Evolutionary conservation across 2,113 vertebrate genomes (phyloP), one percentile per base, ranked within the genome.

Genomic region (Hyperopisus bebe): DNA sequence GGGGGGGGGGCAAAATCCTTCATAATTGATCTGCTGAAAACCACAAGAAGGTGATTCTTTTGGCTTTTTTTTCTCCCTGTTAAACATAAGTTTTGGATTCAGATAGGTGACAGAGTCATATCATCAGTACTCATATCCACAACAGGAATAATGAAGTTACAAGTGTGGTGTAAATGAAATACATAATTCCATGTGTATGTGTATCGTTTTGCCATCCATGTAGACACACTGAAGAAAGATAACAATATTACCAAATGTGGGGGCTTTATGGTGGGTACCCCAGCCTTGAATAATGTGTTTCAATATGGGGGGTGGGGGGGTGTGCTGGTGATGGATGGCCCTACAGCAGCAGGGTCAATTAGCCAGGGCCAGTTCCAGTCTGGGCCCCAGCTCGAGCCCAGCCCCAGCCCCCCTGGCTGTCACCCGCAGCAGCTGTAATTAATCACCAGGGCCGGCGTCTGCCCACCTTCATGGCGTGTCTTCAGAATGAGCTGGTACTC

Each of bases 261-360:
- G 31, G 39, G 87, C 42, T 47, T 42, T 35, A 90, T 90, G 93
- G 92, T 92, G 93, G 92, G 94, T 95, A 95, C 95, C 94, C 94
- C 93, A 94, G 92, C 90, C 93, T 93, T 94, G 93, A 94, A 94
- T 95, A 95, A 95, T 94, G 93, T 92, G 94, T 92, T 93, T 95
- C 93, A 94, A 31, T 94, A 91, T 89, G 82, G 39, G 24, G 82
- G 42, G 39, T 44, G 77, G 35, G 77, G 48, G 92, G 93, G 93
- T 9, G 92, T 92, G 92, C 86, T 85, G 58, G 92, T 96, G 96
- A 96, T 96, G 94, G 95, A 96, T 96, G 94, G 93, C 93, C 95
- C 94, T 94, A 96, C 94, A 95, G 94, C 94, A 95, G 94, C 93
- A 90, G 90, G 95, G 95, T 96, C 95, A 96, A 96, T 96, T 96